Evolutionary conservation across 2,888 invertebrate species (phyloP).

Genomic region (Amphipoea lucens): DNA sequence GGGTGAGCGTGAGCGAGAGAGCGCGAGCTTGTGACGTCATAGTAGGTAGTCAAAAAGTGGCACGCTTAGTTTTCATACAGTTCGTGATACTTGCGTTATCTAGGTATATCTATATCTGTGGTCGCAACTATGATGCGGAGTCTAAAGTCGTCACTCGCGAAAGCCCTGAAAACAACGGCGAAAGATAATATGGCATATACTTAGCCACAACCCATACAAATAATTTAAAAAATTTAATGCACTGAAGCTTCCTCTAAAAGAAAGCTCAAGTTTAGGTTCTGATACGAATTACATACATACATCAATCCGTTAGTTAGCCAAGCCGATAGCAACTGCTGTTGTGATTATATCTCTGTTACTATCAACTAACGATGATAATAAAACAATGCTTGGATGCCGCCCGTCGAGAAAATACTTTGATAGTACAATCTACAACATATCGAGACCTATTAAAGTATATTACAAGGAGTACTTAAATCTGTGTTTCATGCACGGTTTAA

Average conservation of each 20-base stretch:
- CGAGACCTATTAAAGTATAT: neutral
- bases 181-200: neutral
- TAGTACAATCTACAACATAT: conserved; percentile 18
- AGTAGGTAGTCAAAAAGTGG: too few species aligned
- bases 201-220: neutral
- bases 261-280: conserved; percentile 5
- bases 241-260: neutral
- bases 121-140: too few species aligned
- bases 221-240: neutral
- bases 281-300: neutral
- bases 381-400: conserved; percentile 39
- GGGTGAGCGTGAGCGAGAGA: too few species aligned
- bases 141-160: neutral
- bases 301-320: conserved; percentile 15
- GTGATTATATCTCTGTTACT: conserved; percentile 27
- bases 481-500: neutral
- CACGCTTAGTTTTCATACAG: too few species aligned
- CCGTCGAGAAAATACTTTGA: conserved; percentile 24
- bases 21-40: too few species aligned
- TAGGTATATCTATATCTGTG: too few species aligned
- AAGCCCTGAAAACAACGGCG: neutral
- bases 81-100: too few species aligned
- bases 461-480: too few species aligned
- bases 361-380: conserved; percentile 12
- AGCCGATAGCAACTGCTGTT: conserved; percentile 20